Evolutionary conservation across 2,113 vertebrate genomes (phyloP).

Genomic region (Cyanistes caeruleus): DNA sequence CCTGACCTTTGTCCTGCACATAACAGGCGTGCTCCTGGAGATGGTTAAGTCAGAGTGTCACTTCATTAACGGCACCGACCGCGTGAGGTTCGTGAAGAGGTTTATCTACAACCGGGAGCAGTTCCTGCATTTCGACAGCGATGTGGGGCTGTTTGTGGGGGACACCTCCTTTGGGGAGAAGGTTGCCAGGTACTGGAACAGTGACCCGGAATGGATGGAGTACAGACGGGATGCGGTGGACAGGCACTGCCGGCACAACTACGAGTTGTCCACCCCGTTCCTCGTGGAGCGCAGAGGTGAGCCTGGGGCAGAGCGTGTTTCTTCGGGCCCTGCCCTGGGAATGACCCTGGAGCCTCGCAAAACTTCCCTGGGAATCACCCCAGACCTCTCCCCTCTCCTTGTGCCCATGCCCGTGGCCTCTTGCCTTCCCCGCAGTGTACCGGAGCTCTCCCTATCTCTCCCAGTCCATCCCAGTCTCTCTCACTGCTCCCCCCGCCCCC

Average conservation of each 20-base stretch:
- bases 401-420: too few species aligned
- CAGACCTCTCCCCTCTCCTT: not conserved
- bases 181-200: not conserved
- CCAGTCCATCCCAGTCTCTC: too few species aligned
- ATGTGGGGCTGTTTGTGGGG: not conserved
- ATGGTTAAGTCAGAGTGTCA: not conserved
- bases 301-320: not conserved
- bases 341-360: not conserved
- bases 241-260: not conserved
- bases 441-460: not conserved
- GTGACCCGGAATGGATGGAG: not conserved
- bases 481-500: too few species aligned
- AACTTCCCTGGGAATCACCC: not conserved
- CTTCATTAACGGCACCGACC: not conserved
- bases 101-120: not conserved
- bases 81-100: not conserved
- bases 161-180: not conserved
- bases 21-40: not conserved
- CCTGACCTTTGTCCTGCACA: not conserved
- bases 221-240: not conserved
- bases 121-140: not conserved
- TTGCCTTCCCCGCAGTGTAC: not conserved
- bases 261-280: not conserved
- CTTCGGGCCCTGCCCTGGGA: not conserved
- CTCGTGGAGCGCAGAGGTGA: not conserved